Evolutionary conservation across 1,140 invertebrate species (phyloP), one percentile per base, ranked within the genome.

Genomic region (Meloidogyne hapla): DNA sequence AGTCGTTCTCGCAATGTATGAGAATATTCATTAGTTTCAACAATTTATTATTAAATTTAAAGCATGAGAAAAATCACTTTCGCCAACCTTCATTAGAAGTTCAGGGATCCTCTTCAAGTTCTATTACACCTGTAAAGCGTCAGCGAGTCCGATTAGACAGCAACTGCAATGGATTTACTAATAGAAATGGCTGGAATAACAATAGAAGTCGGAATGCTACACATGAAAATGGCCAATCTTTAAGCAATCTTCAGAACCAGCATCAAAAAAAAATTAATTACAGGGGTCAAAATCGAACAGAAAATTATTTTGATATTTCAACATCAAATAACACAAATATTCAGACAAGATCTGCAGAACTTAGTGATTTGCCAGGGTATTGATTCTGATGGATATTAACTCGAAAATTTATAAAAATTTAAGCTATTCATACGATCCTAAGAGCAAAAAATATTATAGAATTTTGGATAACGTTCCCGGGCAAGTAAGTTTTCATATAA

Each of bases 361-460:
- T 76, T 66, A 76, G 75, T 62, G 75, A 76, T 70, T 33, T 76
- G n/a, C 75, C 75, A 3, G 75, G 75, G 33, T 76, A 40, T 75
- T n/a, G 26, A 21, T 64, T 74, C n/a, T 38, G 23, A 21, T 38
- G 6, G 33, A 33, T 45, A 25, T 66, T 13, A 42, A 18, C 10
- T 21, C 63, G 4, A 66, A 33, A 33, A 33, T 0, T 33, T 33
- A 33, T 10, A 33, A 23, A 25, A 21, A 5, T 64, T 64, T 66
- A 18, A 70, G 69, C 13, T 74, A 56, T 28, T 75, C 65, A 1
- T 75, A 68, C 61, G 64, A 68, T 42, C 74, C 42, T 3, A 38
- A 13, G 4, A 75, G 28, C 23, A 28, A 61, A 69, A 75, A 75
- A 68, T 75, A 70, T 33, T 75, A 75, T 28, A 64, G 26, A 48